Evolutionary conservation across 2,113 vertebrate species (phyloP).

Genomic region (Galeopterus variegatus): DNA sequence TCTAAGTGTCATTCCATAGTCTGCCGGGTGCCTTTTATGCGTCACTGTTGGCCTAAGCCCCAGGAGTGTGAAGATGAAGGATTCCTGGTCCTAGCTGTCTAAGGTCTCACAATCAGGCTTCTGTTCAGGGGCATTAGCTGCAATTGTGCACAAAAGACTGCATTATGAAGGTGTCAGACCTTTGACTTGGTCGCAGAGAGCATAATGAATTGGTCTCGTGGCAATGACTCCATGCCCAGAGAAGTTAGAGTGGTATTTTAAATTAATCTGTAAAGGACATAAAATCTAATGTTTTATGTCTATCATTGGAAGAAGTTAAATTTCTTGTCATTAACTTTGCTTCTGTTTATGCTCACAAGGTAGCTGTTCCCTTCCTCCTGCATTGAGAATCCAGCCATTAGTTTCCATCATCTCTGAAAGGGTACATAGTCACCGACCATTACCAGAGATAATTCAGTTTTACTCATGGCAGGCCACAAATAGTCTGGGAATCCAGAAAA

Average conservation of each 20-base stretch:
- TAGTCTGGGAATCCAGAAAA: background rate
- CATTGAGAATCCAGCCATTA: background rate
- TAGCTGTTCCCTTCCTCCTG: background rate
- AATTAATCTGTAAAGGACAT: background rate
- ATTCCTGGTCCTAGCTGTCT: background rate
- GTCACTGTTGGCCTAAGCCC: background rate
- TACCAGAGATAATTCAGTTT: constrained; percentile 5
- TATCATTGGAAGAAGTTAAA: constrained; percentile 25
- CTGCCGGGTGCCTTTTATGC: background rate
- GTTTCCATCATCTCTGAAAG: background rate
- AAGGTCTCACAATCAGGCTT: background rate
- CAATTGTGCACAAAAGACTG: background rate
- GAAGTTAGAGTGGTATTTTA: background rate
- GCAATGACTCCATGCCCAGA: background rate
- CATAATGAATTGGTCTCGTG: background rate
- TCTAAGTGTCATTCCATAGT: background rate
- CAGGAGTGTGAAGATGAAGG: background rate
- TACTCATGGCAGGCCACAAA: background rate
- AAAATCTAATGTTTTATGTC: background rate
- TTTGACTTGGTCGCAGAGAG: background rate
- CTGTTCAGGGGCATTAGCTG: background rate
- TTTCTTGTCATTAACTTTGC: constrained; percentile 29
- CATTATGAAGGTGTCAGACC: background rate
- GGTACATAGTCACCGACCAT: background rate
- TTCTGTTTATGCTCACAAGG: background rate